These are phyloP conservation scores for Agrilus cyanescens DNA, from an alignment of 2,888 invertebrate species.

Conservation along the genomic window DNA sequence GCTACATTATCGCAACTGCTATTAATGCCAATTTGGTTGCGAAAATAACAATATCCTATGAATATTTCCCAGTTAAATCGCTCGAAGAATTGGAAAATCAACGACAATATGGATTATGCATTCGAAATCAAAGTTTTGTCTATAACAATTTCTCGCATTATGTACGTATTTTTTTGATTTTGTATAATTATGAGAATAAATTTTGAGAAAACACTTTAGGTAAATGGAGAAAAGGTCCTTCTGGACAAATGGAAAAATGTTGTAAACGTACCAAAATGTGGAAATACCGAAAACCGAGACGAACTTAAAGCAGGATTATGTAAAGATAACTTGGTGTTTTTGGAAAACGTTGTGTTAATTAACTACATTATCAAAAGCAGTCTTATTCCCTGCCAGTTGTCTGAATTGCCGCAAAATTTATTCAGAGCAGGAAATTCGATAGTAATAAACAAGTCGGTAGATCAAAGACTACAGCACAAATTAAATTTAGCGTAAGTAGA, in stretches of 20 bases:
- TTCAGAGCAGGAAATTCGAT: conserved; percentile 23
- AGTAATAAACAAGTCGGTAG: conserved; percentile 18
- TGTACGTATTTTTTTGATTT: conserved; percentile 17
- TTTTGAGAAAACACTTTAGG: no score
- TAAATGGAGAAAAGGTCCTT: conserved; percentile 2
- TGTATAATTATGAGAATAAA: no score
- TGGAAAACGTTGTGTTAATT: conserved; percentile 33
- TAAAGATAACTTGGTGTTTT: conserved; percentile 26
- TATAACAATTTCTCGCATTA: conserved; percentile 25
- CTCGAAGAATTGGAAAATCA: conserved; percentile 29
- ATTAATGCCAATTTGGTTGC: conserved; percentile 34
- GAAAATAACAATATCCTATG: conserved; percentile 30
- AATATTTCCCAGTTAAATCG: conserved; percentile 27
- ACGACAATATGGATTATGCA: conserved; percentile 31
- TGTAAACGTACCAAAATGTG: conserved; percentile 30
- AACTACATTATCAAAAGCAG: conserved; percentile 19
- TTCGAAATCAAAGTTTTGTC: conserved; percentile 34
- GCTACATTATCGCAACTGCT: conserved; percentile 26
- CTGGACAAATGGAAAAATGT: conserved; percentile 25
- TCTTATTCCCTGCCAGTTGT: conserved; percentile 21
- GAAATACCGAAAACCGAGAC: conserved; percentile 25
- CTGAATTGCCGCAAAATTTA: conserved; percentile 18
- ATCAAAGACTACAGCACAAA: conserved; percentile 13
- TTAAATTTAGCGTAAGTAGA: neutral
- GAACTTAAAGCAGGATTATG: conserved; percentile 30